Evolutionary conservation across 2,888 invertebrate species (phyloP), one percentile per base, ranked within the genome.

Genomic region (Drosophila picticornis): DNA sequence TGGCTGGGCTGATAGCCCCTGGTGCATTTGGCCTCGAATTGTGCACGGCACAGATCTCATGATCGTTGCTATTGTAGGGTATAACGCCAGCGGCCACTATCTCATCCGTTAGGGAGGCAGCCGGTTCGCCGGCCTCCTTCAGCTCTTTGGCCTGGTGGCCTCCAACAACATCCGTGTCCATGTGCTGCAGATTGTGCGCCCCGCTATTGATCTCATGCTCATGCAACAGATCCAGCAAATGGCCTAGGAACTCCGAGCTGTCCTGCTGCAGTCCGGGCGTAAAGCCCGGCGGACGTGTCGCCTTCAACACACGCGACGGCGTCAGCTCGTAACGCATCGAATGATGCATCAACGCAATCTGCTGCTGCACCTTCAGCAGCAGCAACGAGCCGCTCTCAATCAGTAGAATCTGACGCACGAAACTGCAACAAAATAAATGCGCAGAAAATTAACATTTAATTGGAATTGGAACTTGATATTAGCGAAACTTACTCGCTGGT

Each of bases 181-280:
- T 56, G n/a, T 63, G 68, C 55, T 65, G 79, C 27, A 63, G 5
- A 22, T 58, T 56, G 57, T 73, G 77, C 53, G 64, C 57, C n/a
- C 69, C 63, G 36, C 56, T 80, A n/a, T 77, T 78, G 36, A 92
- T 94, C 86, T 96, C 96, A 84, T 97, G 96, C 75, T 97, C 97
- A 75, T 97, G 96, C 64, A 98, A 92, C n/a, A 92, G 90, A 73
- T 94, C 94, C 22, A 93, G 80, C 50, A 93, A 75, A 93, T 94
- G 96, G 93, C 96, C 96, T 64, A 97, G 93, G 93, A 97, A 97
- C 93, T 98, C 98, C 0, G 97, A 97, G 92, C 97, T 97, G 88
- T 98, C 98, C 89, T 98, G 98, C 87, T 98, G 98, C 75, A 96
- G 95, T 22, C 97, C 96, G 9, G 94, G 94, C 38, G 95, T 94